These are phyloP conservation scores for Cylindroiulus punctatus DNA, from an alignment of 2,888 invertebrate species.

Conservation along the genomic window DNA sequence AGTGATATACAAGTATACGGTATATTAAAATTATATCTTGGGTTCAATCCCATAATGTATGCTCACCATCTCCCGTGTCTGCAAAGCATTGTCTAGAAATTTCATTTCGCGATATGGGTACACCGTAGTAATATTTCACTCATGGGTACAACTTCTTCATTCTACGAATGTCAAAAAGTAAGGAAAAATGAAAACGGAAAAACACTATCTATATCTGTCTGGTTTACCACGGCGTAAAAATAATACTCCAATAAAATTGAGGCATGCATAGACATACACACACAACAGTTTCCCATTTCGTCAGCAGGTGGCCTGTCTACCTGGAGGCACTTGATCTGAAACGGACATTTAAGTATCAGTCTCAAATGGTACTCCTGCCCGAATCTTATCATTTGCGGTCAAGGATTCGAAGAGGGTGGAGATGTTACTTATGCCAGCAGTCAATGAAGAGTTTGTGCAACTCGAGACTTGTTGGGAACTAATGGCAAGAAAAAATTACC, in stretches of 20 bases:
- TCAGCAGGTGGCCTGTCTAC: conserved; percentile 13
- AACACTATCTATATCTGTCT: background rate
- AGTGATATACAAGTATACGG: too few relatives aligned
- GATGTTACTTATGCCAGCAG: background rate
- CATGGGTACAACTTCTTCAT: background rate
- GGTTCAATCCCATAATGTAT: too few relatives aligned
- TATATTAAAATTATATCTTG: too few relatives aligned
- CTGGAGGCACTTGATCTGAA: background rate
- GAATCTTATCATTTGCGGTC: conserved; percentile 7
- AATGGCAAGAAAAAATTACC: background rate
- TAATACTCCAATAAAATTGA: background rate
- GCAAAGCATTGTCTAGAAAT: background rate
- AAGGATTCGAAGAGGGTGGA: background rate
- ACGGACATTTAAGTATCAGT: background rate
- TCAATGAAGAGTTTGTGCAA: background rate
- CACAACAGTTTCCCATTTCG: conserved; percentile 1
- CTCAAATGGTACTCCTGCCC: background rate
- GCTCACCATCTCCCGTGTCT: background rate
- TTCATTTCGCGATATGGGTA: background rate
- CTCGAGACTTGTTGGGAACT: background rate
- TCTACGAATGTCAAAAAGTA: background rate
- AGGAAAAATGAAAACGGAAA: background rate
- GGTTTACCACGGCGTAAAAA: background rate
- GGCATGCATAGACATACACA: background rate
- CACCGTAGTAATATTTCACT: conserved; percentile 3